Evolutionary conservation across 2,888 invertebrate species (phyloP).

Genomic region (Acronicta psi): DNA sequence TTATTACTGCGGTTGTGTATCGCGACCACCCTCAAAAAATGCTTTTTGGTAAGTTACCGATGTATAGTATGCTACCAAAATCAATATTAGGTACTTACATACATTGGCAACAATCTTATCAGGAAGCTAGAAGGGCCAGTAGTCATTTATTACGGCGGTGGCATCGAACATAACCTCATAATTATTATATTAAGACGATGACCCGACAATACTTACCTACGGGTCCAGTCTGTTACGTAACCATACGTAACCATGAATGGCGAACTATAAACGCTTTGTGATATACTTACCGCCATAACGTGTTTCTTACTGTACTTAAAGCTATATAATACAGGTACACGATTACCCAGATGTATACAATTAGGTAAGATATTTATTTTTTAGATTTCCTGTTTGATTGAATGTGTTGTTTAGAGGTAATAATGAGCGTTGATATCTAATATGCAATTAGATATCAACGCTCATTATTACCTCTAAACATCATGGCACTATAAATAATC

Average conservation of each 20-base stretch:
- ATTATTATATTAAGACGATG: conserved; percentile 41
- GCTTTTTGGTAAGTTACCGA: too few relatives aligned
- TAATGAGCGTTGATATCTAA: too few relatives aligned
- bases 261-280: conserved; percentile 42
- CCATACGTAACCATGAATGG: conserved; percentile 47
- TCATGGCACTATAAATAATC: too few relatives aligned
- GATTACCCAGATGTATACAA: too few relatives aligned
- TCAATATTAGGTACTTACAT: too few relatives aligned
- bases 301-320: conserved; percentile 7
- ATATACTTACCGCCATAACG: conserved; percentile 28
- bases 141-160: conserved; percentile 10
- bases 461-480: too few relatives aligned
- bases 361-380: too few relatives aligned
- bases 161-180: conserved; percentile 18
- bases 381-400: too few relatives aligned
- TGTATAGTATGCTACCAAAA: too few relatives aligned
- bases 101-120: neutral
- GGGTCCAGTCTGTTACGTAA: conserved; percentile 44
- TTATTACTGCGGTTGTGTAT: conserved; percentile 14
- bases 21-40: too few relatives aligned
- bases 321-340: neutral
- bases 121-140: conserved; percentile 15
- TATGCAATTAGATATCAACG: too few relatives aligned
- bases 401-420: too few relatives aligned
- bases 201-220: conserved; percentile 14